Percentiles rank a stretch among this genome's conserved stretches.
phyloP scores from a whole-genome alignment of 2,797 vertebrate genomes.

The Triplophysa yarkandensis region DNA sequence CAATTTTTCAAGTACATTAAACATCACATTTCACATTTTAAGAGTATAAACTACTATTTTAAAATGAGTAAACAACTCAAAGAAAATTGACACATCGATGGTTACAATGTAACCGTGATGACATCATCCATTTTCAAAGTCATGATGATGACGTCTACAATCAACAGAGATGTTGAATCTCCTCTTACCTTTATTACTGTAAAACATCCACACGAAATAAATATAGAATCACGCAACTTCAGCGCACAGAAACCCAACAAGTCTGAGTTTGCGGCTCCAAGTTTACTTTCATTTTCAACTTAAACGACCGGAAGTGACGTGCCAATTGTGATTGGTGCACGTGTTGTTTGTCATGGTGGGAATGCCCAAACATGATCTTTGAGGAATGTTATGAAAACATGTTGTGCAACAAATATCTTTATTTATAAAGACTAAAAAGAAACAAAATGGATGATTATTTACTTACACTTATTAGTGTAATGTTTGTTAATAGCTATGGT shows the following conservation, averaged over 20 bases:
- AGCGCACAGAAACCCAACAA: neutral
- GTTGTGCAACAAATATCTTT: neutral
- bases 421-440: neutral
- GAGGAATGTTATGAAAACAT: neutral
- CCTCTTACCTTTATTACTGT: neutral
- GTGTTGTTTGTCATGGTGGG: neutral
- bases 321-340: neutral
- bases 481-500: too few species aligned
- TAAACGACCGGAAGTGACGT: neutral
- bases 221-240: neutral
- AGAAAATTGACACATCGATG: too few species aligned
- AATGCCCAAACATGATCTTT: neutral
- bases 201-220: neutral
- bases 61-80: too few species aligned
- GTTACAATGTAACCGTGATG: neutral
- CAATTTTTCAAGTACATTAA: neutral
- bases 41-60: neutral
- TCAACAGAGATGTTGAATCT: neutral
- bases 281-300: slow-evolving; percentile 18
- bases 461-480: too few species aligned
- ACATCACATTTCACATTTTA: neutral
- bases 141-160: neutral
- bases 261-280: neutral
- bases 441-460: too few species aligned
- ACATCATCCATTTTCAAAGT: neutral